Evolutionary conservation across 1,140 invertebrate species (phyloP).

Genomic region (Tetramorium parvispinum): DNA sequence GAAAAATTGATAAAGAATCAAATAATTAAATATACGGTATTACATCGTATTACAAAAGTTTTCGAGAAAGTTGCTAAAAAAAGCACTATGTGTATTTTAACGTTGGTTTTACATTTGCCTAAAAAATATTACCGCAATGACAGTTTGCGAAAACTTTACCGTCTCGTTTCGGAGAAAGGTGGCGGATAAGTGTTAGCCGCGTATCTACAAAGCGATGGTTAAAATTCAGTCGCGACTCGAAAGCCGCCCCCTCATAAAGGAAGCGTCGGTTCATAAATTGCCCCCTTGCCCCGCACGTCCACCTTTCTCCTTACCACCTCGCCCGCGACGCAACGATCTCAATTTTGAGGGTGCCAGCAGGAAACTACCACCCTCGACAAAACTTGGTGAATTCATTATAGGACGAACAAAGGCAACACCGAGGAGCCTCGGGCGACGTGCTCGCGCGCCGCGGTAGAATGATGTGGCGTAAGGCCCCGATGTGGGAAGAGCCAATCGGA

Average conservation of each 20-base stretch:
- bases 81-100: neutral
- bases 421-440: constrained; percentile 79
- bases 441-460: constrained; percentile 56
- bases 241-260: constrained; percentile 82
- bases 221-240: constrained; percentile 81
- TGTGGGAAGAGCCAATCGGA: constrained; percentile 17
- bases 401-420: constrained; percentile 81
- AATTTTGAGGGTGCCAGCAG: constrained; percentile 84
- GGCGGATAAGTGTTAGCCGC: constrained; percentile 38
- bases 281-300: constrained; percentile 64
- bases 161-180: neutral
- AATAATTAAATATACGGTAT: neutral
- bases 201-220: constrained; percentile 69
- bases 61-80: neutral
- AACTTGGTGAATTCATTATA: constrained; percentile 85
- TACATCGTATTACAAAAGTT: neutral
- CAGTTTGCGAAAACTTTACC: constrained; percentile 14
- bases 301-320: constrained; percentile 40
- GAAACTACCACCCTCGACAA: constrained; percentile 85
- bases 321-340: constrained; percentile 75
- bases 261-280: constrained; percentile 85
- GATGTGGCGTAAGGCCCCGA: constrained; percentile 39
- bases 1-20: neutral
- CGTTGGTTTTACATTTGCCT: neutral
- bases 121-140: neutral